phyloP scores from a whole-genome alignment of 2,888 invertebrate genomes.

The Fragum sueziense region DNA sequence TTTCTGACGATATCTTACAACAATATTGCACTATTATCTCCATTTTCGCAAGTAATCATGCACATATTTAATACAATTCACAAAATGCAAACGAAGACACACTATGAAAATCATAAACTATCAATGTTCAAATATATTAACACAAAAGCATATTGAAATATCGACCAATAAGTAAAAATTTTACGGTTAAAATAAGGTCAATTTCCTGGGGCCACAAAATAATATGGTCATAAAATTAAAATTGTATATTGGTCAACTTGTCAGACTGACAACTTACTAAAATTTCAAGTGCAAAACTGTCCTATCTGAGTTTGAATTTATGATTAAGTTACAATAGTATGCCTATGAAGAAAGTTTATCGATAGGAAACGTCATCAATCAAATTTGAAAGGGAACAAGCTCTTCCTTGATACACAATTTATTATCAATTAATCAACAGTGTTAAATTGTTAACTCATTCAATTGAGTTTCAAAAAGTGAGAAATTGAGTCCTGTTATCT shows the following conservation, averaged over 20 bases:
- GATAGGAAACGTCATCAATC: neutral
- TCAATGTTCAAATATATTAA: too few species aligned
- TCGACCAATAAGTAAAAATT: neutral
- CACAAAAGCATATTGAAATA: too few species aligned
- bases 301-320: neutral
- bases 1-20: too few species aligned
- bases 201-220: constrained; percentile 7
- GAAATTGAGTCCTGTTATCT: too few species aligned
- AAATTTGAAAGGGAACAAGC: neutral
- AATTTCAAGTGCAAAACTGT: neutral
- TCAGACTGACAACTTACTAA: neutral
- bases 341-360: neutral
- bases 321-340: neutral
- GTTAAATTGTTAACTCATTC: too few species aligned
- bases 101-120: too few species aligned
- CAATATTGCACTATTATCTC: too few species aligned
- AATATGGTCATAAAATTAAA: constrained; percentile 4
- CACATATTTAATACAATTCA: too few species aligned
- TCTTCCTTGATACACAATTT: neutral
- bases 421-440: too few species aligned
- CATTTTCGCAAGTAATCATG: too few species aligned
- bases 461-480: too few species aligned
- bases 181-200: constrained; percentile 13
- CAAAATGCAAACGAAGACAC: too few species aligned
- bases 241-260: constrained; percentile 20